These are phyloP conservation scores for Ariopsis seemanni DNA, from an alignment of 2,113 vertebrate species.

Conservation along the genomic window DNA sequence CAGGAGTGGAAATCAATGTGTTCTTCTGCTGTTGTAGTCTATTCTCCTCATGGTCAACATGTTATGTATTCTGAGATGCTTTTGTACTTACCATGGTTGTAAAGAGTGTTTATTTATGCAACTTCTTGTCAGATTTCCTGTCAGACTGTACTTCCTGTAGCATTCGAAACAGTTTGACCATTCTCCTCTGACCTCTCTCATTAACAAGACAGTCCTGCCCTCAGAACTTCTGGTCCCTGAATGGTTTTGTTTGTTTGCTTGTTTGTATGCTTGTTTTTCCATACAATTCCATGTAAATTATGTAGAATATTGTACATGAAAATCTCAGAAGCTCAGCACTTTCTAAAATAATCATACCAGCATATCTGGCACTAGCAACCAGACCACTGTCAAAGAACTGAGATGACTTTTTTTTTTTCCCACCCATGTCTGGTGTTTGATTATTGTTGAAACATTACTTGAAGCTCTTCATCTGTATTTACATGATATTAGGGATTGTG, in stretches of 20 bases:
- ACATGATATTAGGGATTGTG: not conserved
- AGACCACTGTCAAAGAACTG: not conserved
- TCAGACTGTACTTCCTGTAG: not conserved
- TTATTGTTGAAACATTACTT: not conserved
- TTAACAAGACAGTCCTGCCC: not conserved
- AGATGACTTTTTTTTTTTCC: not conserved
- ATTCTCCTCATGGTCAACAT: not conserved
- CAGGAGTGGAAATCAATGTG: not conserved
- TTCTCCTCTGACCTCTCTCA: not conserved
- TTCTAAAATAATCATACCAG: not conserved
- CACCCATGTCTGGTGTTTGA: not conserved
- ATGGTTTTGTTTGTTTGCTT: no score
- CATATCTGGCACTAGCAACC: not conserved
- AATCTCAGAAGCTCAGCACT: no score
- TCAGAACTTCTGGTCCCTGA: not conserved
- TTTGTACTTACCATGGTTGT: not conserved
- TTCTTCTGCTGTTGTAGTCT: not conserved
- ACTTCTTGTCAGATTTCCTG: not conserved
- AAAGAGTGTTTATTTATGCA: not conserved
- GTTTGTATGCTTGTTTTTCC: no score
- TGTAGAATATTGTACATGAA: not conserved
- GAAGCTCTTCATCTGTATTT: not conserved
- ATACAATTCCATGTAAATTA: not conserved
- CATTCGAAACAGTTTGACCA: not conserved
- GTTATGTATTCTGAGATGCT: not conserved